Base-by-base conservation (phyloP, 1,140 invertebrate genomes). In the Vanessa atalanta region DNA sequence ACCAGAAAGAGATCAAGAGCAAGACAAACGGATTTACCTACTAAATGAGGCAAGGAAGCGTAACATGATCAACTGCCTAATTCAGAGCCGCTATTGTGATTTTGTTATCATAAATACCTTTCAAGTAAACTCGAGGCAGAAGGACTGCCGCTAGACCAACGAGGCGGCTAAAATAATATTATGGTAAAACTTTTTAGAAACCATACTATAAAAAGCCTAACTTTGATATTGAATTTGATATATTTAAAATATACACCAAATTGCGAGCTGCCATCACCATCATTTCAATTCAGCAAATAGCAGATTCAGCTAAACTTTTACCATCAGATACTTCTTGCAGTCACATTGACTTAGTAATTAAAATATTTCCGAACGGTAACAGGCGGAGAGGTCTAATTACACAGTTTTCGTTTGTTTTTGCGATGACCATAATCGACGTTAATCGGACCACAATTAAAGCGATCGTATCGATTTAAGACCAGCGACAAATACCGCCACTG, bases 371-470 rank as follows among this genome's bases (percentile, higher is more conserved):
- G 67, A 84, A 83, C 76, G 65, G 77, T 79, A 80, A 78, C 80
- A 81, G 81, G 80, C 80, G 70, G 74, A 61, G 53, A 16, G 20
- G 68, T 78, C 79, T 85, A 87, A 87, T 87, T 87, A 84, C 82
- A 87, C 80, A 81, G 82, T 79, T 85, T 79, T 77, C 74, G 74
- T 79, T 66, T 70, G 82, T 86, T 86, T 88, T 86, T 87, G 76
- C 76, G 75, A 74, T 75, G 70, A 11, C 82, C 79, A 81, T 83
- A 86, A 84, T 84, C 82, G 79, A 73, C 72, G 78, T 82, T 88
- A 88, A 88, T 86, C 84, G 86, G 77, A 65, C 73, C 43, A 80
- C 82, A 86, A 88, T 88, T 88, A 88, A 81, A 76, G 72, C 80
- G 83, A 87, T 87, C 85, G 79, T 80, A 85, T 84, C 84, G 84